Evolutionary conservation across 2,888 invertebrate genomes (phyloP).

Genomic region (Mylabris sibirica): DNA sequence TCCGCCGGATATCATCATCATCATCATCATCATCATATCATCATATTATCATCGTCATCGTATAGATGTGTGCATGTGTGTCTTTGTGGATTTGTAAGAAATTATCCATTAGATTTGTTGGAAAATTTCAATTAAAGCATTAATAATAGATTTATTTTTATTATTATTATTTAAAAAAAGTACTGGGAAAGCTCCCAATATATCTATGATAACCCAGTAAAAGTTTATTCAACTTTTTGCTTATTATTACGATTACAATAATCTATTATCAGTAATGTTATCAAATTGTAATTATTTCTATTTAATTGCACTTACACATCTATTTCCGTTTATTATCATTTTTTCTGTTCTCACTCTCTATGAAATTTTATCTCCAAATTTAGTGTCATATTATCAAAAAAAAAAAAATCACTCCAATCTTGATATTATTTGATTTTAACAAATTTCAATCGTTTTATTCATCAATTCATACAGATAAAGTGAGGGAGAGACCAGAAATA

Average conservation of each 20-base stretch:
- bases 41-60: too few species aligned
- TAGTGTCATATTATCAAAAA: not conserved
- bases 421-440: not conserved
- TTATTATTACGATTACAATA: not conserved
- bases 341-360: too few species aligned
- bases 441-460: constrained; percentile 37
- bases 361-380: not conserved
- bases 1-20: constrained; percentile 33
- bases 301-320: not conserved
- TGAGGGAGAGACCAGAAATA: too few species aligned
- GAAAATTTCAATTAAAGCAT: not conserved
- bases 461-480: constrained; percentile 7
- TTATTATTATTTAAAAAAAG: not conserved
- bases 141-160: not conserved
- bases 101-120: not conserved
- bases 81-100: not conserved
- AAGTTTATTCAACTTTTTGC: not conserved
- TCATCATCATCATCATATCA: not conserved
- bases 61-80: too few species aligned
- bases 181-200: not conserved
- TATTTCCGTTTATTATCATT: not conserved
- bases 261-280: not conserved
- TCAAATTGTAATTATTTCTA: not conserved
- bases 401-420: not conserved
- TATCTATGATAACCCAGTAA: not conserved